These are phyloP conservation scores for Coendou prehensilis DNA, from an alignment of 2,797 vertebrate species.

Conservation along the genomic window DNA sequence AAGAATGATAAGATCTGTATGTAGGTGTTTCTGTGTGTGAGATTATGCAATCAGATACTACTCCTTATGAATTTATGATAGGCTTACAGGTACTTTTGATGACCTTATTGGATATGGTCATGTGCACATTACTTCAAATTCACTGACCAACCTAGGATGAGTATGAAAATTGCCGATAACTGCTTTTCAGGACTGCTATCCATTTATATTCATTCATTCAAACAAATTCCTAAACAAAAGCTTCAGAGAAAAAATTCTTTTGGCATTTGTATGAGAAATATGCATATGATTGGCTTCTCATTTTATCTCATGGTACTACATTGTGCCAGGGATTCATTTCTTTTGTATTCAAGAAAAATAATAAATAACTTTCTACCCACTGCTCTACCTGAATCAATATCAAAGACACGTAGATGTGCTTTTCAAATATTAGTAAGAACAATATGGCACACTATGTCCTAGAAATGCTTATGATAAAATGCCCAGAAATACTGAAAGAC, in stretches of 20 bases:
- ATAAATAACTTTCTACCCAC: background rate
- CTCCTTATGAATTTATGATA: background rate
- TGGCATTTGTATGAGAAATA: slow-evolving; percentile 41
- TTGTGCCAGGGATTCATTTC: background rate
- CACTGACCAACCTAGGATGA: background rate
- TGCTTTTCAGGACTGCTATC: slow-evolving; percentile 5
- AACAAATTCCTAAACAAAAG: slow-evolving; percentile 46
- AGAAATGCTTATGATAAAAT: background rate
- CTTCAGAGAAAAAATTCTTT: background rate
- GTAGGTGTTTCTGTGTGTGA: background rate
- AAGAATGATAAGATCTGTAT: background rate
- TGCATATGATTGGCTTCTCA: background rate
- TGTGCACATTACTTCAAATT: slow-evolving; percentile 27
- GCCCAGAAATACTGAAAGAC: background rate
- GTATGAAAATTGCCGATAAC: slow-evolving; percentile 51
- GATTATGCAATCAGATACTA: background rate
- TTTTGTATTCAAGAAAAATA: slow-evolving; percentile 2
- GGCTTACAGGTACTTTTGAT: background rate
- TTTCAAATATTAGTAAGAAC: slow-evolving; percentile 2
- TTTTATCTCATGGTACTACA: background rate
- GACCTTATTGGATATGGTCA: background rate
- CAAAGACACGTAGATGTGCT: background rate
- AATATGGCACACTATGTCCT: background rate
- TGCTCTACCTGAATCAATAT: slow-evolving; percentile 3
- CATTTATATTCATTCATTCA: slow-evolving; percentile 33